Base-by-base conservation (phyloP, 2,113 vertebrate species). In the Dasypus novemcinctus region DNA sequence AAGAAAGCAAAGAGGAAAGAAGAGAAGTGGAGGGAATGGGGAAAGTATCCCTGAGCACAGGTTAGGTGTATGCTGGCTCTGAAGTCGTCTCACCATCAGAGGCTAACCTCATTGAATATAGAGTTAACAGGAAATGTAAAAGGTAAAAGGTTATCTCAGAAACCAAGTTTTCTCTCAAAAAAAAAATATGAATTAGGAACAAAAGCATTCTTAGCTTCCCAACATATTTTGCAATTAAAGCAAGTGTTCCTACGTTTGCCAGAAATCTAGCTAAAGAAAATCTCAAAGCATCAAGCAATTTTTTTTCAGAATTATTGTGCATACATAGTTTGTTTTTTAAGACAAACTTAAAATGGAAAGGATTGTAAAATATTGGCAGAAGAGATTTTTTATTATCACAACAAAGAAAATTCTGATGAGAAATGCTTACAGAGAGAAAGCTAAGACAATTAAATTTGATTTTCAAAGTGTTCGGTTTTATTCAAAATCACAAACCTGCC, bases 301-400 rank as follows among this genome's bases (percentile, higher is more conserved):
- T 90, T 75, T 95, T 54, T 29, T 15, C 46, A 63, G 91, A 96
- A 95, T 90, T 97, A 96, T 43, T 75, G 38, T 74, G 63, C 86
- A 52, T 63, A 75, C 12, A 80, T 61, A 75, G 13, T 91, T 64
- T n/a, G 15, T 69, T 76, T 75, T 74, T 74, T 29, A 96, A 97
- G 95, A 89, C 90, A 52, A 97, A 94, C 92, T 82, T 85, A 87
- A 95, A 72, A 97, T 96, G 97, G 97, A 82, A 83, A 85, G 93
- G 57, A 88, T 91, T 96, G 95, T 38, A 66, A 95, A 89, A 71
- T 71, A 12, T 95, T 98, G 94, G 85, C 96, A 93, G 75, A 93
- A 80, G 66, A 49, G 75, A 76, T 66, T 36, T 93, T 95, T 96
- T 87, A 84, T 87, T 96, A 96, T 95, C 78, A 90, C 49, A 90